Evolutionary conservation across 2,888 invertebrate species (phyloP), one percentile per base, ranked within the genome.

Genomic region (Choristoneura rosaceana): DNA sequence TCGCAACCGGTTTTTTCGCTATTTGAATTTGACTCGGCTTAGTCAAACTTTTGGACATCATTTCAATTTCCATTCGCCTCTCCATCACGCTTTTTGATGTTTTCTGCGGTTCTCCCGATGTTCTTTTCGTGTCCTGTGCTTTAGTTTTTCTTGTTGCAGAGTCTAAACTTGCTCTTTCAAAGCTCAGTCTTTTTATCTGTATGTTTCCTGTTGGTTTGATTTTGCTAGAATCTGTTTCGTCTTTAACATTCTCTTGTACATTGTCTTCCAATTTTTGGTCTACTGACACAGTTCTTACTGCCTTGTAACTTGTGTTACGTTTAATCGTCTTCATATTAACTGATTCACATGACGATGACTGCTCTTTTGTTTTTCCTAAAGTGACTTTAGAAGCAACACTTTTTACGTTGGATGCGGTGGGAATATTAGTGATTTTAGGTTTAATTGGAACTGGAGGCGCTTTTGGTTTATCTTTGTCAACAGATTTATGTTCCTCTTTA

Each of bases 371-470:
- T 77, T 84, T 90, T 7, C 74, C 71, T 60, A 80, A 55, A 25
- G 74, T 79, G 8, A 76, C 81, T 77, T 79, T 87, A 12, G 79
- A 73, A 9, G 45, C 50, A 34, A 77, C 69, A 67, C 73, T 81
- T 76, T 85, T 82, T 58, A 82, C 76, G 64, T 77, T 76, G 4
- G 83, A 73, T 33, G 84, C 73, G 14, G 80, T 76, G 8, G 89
- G 82, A 70, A 89, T 85, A 75, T 84, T 88, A 47, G 88, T 80
- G 10, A 92, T 82, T 87, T 91, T 93, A 47, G 96, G 96, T 88
- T 96, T 96, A 0, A 90, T 92, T 52, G 96, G 96, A 74, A 96
- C 95, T 0, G 96, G 96, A 3, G 96, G 96, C 12, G 96, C 96
- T 74, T 93, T 94, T 5, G 94, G 86, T 84, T 95, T 96, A 1